Evolutionary conservation across 2,797 vertebrate species (phyloP), one percentile per base, ranked within the genome.

Genomic region (Podargus strigoides): DNA sequence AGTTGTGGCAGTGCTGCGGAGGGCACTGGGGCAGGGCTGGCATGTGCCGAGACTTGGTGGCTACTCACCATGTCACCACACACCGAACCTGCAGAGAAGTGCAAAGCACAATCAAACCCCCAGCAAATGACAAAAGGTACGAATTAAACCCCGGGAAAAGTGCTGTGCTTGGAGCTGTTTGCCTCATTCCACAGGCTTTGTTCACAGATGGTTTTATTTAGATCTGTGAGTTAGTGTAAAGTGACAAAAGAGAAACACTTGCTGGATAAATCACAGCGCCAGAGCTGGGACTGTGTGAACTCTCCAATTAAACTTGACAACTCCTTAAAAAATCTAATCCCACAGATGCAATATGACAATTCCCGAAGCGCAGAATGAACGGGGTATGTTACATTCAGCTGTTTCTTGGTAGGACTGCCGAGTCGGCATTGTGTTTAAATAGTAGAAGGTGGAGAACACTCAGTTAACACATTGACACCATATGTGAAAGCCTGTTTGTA

Each of bases 251-350:
- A 67, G 92, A 91, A 97, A 94, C 79, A 88, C 97, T 95, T 92
- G 84, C 73, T 91, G 97, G 70, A 37, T 93, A 67, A 95, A 95
- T 95, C 96, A 24, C 59, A 93, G 85, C 95, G 90, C 89, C 90
- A 87, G 97, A 94, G 94, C 88, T 76, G 95, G 95, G 97, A 72
- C 82, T 82, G 79, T 95, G 94, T 90, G 96, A 97, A 91, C 92
- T 96, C 66, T 21, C 96, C 97, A 97, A 93, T 97, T 97, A 97
- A 97, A 98, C 91, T 37, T 94, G 97, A 97, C 97, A 98, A 81
- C 79, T 94, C 80, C 95, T 96, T 95, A 91, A 90, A 95, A 92
- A 30, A 75, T 85, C 67, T n/a, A 90, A 73, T 96, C 93, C 97
- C 88, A 23, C 86, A 90, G 96, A 95, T 82, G 89, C 93, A 79